Base-by-base conservation (phyloP, 2,888 invertebrate genomes). In the Heliconius hortense region DNA sequence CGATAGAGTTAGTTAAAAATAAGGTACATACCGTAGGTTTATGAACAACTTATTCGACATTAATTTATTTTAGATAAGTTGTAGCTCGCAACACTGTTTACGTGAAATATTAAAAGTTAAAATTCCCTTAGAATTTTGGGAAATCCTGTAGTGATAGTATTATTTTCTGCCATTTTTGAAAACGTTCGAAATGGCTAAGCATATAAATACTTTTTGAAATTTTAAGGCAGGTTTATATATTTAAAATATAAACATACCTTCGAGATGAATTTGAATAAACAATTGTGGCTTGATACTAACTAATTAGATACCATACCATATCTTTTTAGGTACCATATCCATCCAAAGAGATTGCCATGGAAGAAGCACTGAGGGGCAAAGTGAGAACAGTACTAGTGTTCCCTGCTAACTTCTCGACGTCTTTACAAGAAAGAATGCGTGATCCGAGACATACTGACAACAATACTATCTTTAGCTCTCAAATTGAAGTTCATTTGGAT, bases 371-470 rank as follows among this genome's bases (percentile, higher is more conserved):
- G 31, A 93, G 92, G 56, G 98, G 98, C 0, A 92, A 95, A 78
- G 95, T 97, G 1, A 97, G 98, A 95, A 98, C 96, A 0, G 96
- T 96, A 0, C 87, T 98, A 18, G 94, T 95, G 5, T 97, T 98
- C 80, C 94, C 95, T 0, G 83, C 94, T 0, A 98, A 98, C 90
- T 98, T 97, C 88, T 96, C 98, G 0, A 90, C 91, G 7, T 95
- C 96, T 1, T 88, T 98, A 1, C 94, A 95, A 72, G 89, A 94
- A 74, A 92, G 96, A 77, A 92, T 96, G 72, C 95, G 95, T 4
- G 87, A 93, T 59, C 95, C 96, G 0, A 94, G 95, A 48, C 91
- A 94, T 77, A 95, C 95, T 0, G 94, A 95, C 43, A 88, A 94
- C n/a, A 94, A 90, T 77, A 95, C 95, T 5, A 82, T 97, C 1